Conservation (phyloP, 1,140 invertebrate genomes). For the Drosophila grimshawi region DNA sequence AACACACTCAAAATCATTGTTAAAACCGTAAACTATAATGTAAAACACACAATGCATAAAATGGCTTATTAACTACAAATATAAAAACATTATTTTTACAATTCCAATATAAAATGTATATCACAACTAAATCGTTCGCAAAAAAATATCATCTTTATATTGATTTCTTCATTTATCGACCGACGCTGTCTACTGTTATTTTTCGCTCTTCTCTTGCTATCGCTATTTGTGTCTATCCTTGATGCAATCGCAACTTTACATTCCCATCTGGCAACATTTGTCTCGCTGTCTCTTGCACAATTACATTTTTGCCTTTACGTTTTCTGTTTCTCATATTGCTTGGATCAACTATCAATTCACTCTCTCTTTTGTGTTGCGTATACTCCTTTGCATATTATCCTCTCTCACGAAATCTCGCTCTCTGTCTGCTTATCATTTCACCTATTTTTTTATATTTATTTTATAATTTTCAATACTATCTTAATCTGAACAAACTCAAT, state of each 20-base stretch:
- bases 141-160: conserved; percentile 18
- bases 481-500: conserved; percentile 47
- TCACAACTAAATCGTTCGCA: conserved; percentile 32
- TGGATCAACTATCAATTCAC: conserved; percentile 35
- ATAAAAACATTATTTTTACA: conserved; percentile 10
- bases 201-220: conserved; percentile 24
- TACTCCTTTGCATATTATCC: conserved; percentile 13
- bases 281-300: conserved; percentile 26
- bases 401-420: conserved; percentile 4
- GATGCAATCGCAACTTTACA: conserved; percentile 46
- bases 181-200: conserved; percentile 39
- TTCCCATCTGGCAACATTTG: conserved; percentile 39
- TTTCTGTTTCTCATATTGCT: conserved; percentile 21
- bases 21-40: conserved; percentile 46
- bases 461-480: conserved; percentile 36
- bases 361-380: conserved; percentile 19
- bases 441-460: too few species aligned
- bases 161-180: conserved; percentile 37
- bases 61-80: conserved; percentile 67
- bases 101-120: conserved; percentile 10
- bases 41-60: conserved; percentile 41
- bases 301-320: conserved; percentile 20
- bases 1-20: conserved; percentile 53
- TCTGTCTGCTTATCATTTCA: conserved; percentile 52
- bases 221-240: conserved; percentile 18